Conservation (phyloP, 2,797 vertebrate genomes). For the Darevskia nairensis region DNA sequence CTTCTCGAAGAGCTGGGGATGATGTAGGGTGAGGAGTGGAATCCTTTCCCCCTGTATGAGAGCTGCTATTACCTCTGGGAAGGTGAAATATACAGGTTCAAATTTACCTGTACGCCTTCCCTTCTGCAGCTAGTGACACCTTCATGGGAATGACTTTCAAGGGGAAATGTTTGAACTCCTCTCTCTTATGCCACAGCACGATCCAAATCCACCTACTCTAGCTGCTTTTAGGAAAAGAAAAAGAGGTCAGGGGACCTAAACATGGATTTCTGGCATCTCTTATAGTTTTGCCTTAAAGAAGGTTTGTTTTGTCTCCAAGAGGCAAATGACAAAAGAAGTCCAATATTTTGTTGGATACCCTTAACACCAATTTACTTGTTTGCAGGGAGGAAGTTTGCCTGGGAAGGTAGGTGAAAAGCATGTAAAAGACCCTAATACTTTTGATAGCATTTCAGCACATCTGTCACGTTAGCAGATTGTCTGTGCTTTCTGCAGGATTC, state of each 20-base stretch:
- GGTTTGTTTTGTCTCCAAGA: neutral
- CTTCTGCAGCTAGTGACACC: neutral
- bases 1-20: too few relatives aligned
- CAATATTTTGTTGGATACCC: neutral
- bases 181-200: neutral
- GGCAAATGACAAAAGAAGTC: neutral
- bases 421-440: neutral
- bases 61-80: too few relatives aligned
- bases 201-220: too few relatives aligned
- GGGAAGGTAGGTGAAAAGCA: conserved; percentile 21
- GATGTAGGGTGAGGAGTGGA: too few relatives aligned
- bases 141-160: neutral
- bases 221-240: neutral
- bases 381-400: conserved; percentile 1
- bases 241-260: neutral
- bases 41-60: too few relatives aligned
- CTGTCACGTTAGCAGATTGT: neutral
- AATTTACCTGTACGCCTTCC: too few relatives aligned
- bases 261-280: neutral
- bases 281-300: neutral
- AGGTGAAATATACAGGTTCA: too few relatives aligned
- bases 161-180: neutral
- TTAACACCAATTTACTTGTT: neutral
- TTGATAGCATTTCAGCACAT: neutral
- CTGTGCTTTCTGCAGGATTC: neutral